These are phyloP conservation scores for Philypnodon macrostomus DNA, from an alignment of 2,797 vertebrate species.

Conservation along the genomic window DNA sequence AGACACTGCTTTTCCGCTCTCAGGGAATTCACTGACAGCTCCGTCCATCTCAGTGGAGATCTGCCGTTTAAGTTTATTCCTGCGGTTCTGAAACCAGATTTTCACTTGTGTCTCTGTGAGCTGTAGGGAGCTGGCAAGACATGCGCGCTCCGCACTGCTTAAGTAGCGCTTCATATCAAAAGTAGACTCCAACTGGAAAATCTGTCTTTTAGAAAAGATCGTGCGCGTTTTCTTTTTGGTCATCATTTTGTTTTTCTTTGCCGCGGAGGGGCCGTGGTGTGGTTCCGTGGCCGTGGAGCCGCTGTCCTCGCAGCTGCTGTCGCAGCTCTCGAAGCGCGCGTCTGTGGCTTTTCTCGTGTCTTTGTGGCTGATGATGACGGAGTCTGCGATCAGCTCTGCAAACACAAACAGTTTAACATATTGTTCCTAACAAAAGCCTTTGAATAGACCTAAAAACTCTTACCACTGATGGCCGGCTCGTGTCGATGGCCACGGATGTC, in stretches of 20 bases:
- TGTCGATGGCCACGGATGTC: constrained; percentile 41
- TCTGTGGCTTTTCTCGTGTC: constrained; percentile 45
- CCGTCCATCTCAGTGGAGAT: constrained; percentile 80
- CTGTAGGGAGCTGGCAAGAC: constrained; percentile 85
- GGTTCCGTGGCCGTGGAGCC: constrained; percentile 45
- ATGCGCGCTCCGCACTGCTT: constrained; percentile 87
- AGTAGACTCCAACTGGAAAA: constrained; percentile 84
- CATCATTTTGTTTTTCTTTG: constrained; percentile 75
- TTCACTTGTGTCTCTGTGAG: constrained; percentile 82
- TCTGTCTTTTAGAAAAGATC: constrained; percentile 87
- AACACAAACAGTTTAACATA: constrained; percentile 21
- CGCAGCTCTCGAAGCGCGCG: constrained; percentile 67
- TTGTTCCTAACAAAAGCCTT: no score
- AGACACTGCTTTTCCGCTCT: constrained; percentile 68
- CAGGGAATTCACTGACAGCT: constrained; percentile 68
- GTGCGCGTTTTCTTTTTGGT: constrained; percentile 86
- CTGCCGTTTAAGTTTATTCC: constrained; percentile 85
- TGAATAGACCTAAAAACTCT: no score
- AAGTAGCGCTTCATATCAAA: constrained; percentile 85
- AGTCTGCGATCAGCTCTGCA: constrained; percentile 58
- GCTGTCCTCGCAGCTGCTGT: constrained; percentile 73
- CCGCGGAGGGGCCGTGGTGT: constrained; percentile 30
- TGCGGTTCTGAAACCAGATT: constrained; percentile 85
- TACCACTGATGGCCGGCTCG: constrained; percentile 54
- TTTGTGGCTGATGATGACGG: constrained; percentile 45